These are phyloP conservation scores for Lagria hirta DNA, from an alignment of 2,888 invertebrate species.

Conservation along the genomic window DNA sequence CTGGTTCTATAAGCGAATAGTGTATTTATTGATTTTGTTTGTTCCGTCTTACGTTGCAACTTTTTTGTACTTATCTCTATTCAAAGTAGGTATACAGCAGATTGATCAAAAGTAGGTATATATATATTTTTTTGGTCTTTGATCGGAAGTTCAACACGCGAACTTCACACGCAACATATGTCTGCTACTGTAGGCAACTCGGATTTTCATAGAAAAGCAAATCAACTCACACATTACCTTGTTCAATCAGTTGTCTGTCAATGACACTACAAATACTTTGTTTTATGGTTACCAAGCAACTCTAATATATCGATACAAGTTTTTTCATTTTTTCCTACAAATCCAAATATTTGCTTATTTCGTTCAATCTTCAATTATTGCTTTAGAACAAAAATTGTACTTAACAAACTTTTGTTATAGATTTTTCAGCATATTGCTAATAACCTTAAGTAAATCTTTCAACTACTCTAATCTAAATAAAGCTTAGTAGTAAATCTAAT, in stretches of 20 bases:
- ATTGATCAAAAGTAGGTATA: slow-evolving; percentile 24
- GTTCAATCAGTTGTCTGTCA: slow-evolving; percentile 21
- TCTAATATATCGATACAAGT: no score
- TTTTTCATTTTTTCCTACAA: no score
- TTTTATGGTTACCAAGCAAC: slow-evolving; percentile 22
- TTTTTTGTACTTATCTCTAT: slow-evolving; percentile 12
- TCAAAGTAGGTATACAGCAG: slow-evolving; percentile 12
- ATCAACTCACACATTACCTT: slow-evolving; percentile 30
- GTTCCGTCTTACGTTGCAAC: slow-evolving; percentile 7
- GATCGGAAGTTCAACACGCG: slow-evolving; percentile 21
- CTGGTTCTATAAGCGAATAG: no score
- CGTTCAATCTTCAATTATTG: no score
- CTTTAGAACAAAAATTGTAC: no score
- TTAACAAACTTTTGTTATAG: no score
- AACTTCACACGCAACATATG: slow-evolving; percentile 29
- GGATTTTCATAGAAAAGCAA: slow-evolving; percentile 23
- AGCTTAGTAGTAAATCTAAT: no score
- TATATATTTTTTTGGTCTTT: slow-evolving; percentile 12
- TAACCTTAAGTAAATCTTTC: no score
- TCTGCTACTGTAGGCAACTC: slow-evolving; percentile 24
- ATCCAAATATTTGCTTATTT: no score
- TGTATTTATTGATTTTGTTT: no score
- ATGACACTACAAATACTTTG: slow-evolving; percentile 13
- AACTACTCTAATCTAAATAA: no score
- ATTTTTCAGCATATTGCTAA: no score